phyloP scores from a whole-genome alignment of 2,797 vertebrate genomes.

The Nannoperca australis region DNA sequence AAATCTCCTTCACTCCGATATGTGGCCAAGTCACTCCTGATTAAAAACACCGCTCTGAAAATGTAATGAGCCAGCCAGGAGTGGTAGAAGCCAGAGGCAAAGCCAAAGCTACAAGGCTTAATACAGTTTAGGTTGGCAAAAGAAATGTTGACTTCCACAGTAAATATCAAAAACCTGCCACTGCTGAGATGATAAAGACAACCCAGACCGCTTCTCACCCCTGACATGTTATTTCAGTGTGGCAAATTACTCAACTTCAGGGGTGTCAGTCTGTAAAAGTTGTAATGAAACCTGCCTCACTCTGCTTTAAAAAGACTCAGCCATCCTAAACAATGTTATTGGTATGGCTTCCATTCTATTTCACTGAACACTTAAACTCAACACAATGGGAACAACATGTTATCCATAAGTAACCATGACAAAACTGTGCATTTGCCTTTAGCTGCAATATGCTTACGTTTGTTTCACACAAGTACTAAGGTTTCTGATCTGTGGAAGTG shows the following conservation, averaged over 20 bases:
- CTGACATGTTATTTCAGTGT: neutral
- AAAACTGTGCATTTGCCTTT: neutral
- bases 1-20: constrained; percentile 71
- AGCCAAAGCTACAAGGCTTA: constrained; percentile 10
- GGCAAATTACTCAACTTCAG: constrained; percentile 3
- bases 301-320: constrained; percentile 2
- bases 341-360: neutral
- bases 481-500: neutral
- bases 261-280: constrained; percentile 16
- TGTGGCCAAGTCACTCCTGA: constrained; percentile 67
- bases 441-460: neutral
- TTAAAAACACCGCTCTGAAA: constrained; percentile 63
- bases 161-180: constrained; percentile 29
- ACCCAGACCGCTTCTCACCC: neutral
- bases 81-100: neutral
- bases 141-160: neutral
- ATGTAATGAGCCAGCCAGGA: constrained; percentile 47
- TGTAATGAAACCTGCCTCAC: constrained; percentile 4
- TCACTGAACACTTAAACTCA: no score
- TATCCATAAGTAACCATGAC: neutral
- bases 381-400: neutral
- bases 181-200: constrained; percentile 12
- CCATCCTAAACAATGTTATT: constrained; percentile 8
- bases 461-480: neutral
- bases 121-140: constrained; percentile 6